Percentiles rank a stretch among this genome's conserved stretches.
phyloP scores from a whole-genome alignment of 2,113 vertebrate species.

The Propithecus coquereli region DNA sequence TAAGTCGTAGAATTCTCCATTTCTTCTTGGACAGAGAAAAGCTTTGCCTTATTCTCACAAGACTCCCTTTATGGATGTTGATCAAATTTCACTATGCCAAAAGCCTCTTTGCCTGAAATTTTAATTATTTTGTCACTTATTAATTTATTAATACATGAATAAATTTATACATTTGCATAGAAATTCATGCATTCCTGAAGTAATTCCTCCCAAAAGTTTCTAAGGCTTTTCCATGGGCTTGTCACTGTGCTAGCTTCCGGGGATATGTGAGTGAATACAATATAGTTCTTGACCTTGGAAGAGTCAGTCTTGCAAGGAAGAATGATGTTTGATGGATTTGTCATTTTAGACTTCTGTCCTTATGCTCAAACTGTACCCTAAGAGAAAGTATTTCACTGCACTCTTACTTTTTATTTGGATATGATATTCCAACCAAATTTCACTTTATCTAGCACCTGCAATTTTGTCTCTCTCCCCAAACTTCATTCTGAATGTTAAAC shows the following conservation, averaged over 20 bases:
- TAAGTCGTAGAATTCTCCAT: neutral
- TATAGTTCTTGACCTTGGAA: neutral
- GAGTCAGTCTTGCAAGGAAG: neutral
- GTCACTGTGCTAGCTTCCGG: neutral
- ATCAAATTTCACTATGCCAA: slow-evolving; percentile 10
- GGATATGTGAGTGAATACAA: neutral
- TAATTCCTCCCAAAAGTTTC: neutral
- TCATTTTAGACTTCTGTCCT: neutral
- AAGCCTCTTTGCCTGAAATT: neutral
- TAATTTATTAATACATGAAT: neutral
- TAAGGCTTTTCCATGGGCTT: neutral
- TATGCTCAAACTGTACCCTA: neutral
- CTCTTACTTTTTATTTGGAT: neutral
- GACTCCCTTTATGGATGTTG: neutral
- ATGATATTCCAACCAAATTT: neutral
- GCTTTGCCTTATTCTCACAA: neutral
- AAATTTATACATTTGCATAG: slow-evolving; percentile 7
- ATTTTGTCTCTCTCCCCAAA: neutral
- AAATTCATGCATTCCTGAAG: neutral
- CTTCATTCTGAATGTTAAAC: neutral
- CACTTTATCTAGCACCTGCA: neutral
- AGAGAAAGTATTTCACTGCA: neutral
- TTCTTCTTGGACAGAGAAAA: neutral
- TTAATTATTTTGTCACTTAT: slow-evolving; percentile 44
- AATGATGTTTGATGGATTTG: neutral